Evolutionary conservation across 2,113 vertebrate species (phyloP).

Genomic region (Oceanodroma tethys): DNA sequence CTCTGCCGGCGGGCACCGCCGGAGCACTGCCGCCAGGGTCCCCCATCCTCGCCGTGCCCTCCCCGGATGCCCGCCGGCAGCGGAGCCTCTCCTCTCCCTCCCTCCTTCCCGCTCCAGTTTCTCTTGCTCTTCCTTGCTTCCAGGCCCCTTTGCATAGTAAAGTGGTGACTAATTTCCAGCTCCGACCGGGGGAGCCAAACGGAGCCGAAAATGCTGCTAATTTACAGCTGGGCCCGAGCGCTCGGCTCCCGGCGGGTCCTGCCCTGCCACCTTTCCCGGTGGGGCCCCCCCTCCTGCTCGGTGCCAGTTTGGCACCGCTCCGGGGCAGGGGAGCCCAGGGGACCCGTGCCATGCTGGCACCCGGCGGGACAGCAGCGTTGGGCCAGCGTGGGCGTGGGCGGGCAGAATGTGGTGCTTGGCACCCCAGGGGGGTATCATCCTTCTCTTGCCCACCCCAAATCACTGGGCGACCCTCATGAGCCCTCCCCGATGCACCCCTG

Average conservation of each 20-base stretch:
- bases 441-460: background rate
- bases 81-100: background rate
- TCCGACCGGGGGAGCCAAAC: constrained; percentile 53
- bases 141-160: constrained; percentile 62
- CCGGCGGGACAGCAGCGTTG: accelerated
- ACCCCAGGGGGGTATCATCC: accelerated
- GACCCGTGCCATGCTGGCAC: background rate
- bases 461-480: accelerated
- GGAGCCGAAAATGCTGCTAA: constrained; percentile 25
- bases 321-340: background rate
- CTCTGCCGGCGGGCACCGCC: constrained; percentile 74
- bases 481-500: background rate
- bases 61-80: constrained; percentile 37
- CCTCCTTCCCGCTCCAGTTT: constrained; percentile 14
- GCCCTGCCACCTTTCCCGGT: background rate
- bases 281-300: background rate
- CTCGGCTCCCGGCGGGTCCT: background rate
- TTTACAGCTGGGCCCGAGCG: background rate
- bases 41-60: constrained; percentile 54
- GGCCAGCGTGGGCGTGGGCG: background rate
- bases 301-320: background rate
- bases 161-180: constrained; percentile 69
- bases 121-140: constrained; percentile 30
- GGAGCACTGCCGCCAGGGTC: constrained; percentile 64
- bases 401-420: background rate